Base-by-base conservation (phyloP, 2,113 vertebrate species). In the Hoplias malabaricus region DNA sequence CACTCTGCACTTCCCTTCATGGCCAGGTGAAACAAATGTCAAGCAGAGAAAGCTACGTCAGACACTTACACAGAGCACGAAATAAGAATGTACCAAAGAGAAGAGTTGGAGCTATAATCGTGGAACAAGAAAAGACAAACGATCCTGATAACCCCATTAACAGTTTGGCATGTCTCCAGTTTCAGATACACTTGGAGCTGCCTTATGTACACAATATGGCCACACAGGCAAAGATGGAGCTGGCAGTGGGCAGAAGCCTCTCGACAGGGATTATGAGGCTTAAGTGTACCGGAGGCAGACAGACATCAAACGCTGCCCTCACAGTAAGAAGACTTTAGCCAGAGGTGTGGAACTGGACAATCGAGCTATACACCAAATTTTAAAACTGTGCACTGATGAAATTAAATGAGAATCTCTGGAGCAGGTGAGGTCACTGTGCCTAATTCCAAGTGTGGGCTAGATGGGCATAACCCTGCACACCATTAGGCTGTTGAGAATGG, bases 251-350 rank as follows among this genome's bases (percentile, higher is more conserved):
- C 88, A 88, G 86, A 83, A 86, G 87, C 85, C 82, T 83, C 82
- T 78, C 7, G 80, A 48, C 7, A 0, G 78, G 90, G 90, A 92
- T 92, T 92, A 92, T 74, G 59, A 2, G 88, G 92, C 88, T 93
- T 92, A 92, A 89, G 87, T 93, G 91, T 91, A 91, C 91, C 89
- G 86, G 87, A 90, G 90, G 82, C 82, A 81, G 85, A 84, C 46
- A 88, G 81, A 90, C 77, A 84, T 84, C 83, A 90, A 90, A 91
- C 88, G 88, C 86, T 36, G 79, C 38, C 16, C 65, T 80, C 21
- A 73, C 85, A 87, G 86, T 40, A 70, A 87, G 87, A 83, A 85
- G 82, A 90, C 86, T 34, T 53, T 21, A 27, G 31, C 23, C 21
- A 7, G 34, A 69, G 66, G 65, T 68, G 16, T 71, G 46, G 31